These are phyloP conservation scores for Sipha maydis DNA, from an alignment of 2,888 invertebrate genomes.

Conservation along the genomic window DNA sequence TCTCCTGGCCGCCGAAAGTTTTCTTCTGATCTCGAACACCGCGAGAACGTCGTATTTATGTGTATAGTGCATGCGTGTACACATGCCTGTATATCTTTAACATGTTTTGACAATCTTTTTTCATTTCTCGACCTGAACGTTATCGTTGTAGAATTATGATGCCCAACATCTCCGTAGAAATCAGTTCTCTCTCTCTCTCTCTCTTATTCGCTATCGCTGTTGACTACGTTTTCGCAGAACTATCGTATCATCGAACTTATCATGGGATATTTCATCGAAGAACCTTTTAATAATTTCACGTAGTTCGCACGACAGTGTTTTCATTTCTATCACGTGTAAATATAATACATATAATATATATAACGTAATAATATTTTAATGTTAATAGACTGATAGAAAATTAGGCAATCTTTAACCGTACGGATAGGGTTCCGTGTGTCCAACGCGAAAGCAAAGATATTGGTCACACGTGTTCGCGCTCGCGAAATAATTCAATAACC, in stretches of 20 bases:
- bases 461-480: not conserved
- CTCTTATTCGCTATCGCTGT: not conserved
- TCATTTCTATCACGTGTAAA: not conserved
- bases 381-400: slow-evolving; percentile 49
- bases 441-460: not conserved
- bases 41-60: not conserved
- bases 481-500: not conserved
- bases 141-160: not conserved
- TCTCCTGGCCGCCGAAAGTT: not conserved
- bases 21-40: no score
- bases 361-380: not conserved
- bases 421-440: not conserved
- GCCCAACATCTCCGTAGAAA: not conserved
- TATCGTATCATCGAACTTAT: not conserved
- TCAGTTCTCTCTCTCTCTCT: no score
- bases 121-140: not conserved
- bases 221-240: not conserved
- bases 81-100: not conserved
- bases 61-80: no score
- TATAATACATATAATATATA: not conserved
- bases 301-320: not conserved
- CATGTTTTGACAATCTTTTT: not conserved
- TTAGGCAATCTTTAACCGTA: slow-evolving; percentile 23
- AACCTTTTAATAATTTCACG: not conserved
- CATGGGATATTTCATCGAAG: not conserved